Percentiles rank a stretch among this genome's conserved stretches.
These are phyloP conservation scores for Drosophila ercepeae DNA, from an alignment of 1,140 invertebrate species.

Conservation along the genomic window DNA sequence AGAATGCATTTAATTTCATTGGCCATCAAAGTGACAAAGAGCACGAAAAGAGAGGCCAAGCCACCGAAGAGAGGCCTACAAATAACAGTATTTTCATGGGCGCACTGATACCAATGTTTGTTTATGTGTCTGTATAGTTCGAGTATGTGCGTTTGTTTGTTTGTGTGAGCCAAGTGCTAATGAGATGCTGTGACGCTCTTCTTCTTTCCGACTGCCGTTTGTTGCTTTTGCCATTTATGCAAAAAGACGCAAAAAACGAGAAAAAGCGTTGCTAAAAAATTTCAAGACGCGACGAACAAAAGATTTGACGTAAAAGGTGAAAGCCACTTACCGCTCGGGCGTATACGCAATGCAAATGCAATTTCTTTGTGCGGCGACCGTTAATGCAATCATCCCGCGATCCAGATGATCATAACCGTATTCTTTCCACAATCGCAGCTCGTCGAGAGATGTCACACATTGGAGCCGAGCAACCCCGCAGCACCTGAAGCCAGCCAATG, in stretches of 20 bases:
- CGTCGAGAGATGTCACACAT: constrained; percentile 65
- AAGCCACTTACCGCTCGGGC: constrained; percentile 55
- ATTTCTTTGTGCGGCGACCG: constrained; percentile 58
- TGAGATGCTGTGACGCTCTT: constrained; percentile 69
- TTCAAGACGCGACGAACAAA: constrained; percentile 46
- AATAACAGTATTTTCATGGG: constrained; percentile 81
- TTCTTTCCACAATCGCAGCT: constrained; percentile 44
- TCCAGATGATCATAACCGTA: constrained; percentile 36
- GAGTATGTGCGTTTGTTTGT: constrained; percentile 18
- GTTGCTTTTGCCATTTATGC: constrained; percentile 80
- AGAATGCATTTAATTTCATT: constrained; percentile 70
- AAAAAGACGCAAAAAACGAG: constrained; percentile 58
- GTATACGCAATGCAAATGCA: constrained; percentile 63
- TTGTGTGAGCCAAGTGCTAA: constrained; percentile 65
- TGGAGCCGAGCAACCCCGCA: constrained; percentile 25
- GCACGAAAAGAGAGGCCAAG: constrained; percentile 30
- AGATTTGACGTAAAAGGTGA: constrained; percentile 69
- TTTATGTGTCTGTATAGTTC: not conserved
- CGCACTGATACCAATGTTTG: constrained; percentile 42
- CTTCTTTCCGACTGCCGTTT: constrained; percentile 49
- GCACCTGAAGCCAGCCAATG: constrained; percentile 47
- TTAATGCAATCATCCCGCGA: constrained; percentile 61
- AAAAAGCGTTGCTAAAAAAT: constrained; percentile 6
- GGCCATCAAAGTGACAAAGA: constrained; percentile 25
- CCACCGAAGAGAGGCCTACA: not conserved